phyloP scores from a whole-genome alignment of 2,888 invertebrate species.

The Drosophila planitibia region DNA sequence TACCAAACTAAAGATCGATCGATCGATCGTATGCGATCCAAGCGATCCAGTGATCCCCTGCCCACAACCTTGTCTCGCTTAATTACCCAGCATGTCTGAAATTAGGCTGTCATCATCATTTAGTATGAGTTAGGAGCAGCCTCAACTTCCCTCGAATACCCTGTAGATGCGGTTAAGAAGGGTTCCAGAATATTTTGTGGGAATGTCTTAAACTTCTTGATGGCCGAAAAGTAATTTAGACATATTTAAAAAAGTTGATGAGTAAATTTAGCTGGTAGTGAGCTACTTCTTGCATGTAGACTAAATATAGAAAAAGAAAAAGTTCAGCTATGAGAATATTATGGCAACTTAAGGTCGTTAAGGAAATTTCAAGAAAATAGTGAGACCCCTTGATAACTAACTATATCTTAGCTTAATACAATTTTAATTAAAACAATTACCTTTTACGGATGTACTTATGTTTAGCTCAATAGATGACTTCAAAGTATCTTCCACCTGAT shows the following conservation, averaged over 20 bases:
- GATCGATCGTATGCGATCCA: slow-evolving; percentile 3
- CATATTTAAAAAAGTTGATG: background rate
- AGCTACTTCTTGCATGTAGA: background rate
- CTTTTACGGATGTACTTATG: background rate
- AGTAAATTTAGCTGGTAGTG: background rate
- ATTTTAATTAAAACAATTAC: background rate
- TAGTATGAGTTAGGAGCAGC: slow-evolving; percentile 47
- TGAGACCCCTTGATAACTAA: background rate
- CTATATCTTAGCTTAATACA: background rate
- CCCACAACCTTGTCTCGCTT: slow-evolving; percentile 42
- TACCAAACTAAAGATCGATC: slow-evolving; percentile 36
- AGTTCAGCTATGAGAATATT: background rate
- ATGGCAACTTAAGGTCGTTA: background rate
- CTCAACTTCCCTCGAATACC: background rate
- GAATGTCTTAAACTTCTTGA: background rate
- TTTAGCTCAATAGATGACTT: background rate
- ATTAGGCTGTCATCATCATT: slow-evolving; percentile 79
- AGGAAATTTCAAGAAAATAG: background rate
- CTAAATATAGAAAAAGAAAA: background rate
- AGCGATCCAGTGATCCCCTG: slow-evolving; percentile 27
- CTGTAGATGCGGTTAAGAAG: background rate
- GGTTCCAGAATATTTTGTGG: slow-evolving; percentile 12
- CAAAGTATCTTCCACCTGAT: background rate
- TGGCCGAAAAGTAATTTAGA: background rate
- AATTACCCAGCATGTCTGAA: slow-evolving; percentile 64